A percentile compares a stretch with the other conserved stretches of the same genome.
phyloP scores from a whole-genome alignment of 2,888 invertebrate species.

The Pollenia amentaria region DNA sequence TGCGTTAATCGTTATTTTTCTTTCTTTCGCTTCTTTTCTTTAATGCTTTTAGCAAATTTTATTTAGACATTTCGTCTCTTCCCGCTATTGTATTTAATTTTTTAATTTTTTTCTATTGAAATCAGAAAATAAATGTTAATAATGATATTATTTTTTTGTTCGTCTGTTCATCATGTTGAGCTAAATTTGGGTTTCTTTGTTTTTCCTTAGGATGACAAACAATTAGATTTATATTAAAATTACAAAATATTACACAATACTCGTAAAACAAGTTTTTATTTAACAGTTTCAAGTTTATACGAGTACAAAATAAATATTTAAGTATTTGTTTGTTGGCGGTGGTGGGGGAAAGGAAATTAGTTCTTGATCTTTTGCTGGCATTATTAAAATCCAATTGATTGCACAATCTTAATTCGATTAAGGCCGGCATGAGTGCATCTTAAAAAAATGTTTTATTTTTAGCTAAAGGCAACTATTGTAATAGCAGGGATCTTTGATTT shows the following conservation, averaged over 20 bases:
- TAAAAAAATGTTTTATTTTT: background rate
- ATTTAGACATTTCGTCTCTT: background rate
- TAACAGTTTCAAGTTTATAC: constrained; percentile 2
- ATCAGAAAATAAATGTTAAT: constrained; percentile 35
- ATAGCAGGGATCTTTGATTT: background rate
- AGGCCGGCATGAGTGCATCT: background rate
- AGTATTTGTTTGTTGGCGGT: background rate
- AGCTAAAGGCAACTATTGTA: background rate
- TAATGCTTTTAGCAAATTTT: constrained; percentile 37
- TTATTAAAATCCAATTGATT: constrained; percentile 12
- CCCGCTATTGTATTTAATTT: background rate
- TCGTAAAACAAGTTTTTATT: background rate
- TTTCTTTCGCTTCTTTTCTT: constrained; percentile 6
- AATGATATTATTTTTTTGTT: constrained; percentile 29
- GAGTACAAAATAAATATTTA: constrained; percentile 3
- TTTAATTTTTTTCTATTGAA: background rate
- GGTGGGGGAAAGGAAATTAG: background rate
- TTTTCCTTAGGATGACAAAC: background rate
- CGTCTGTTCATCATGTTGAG: constrained; percentile 11
- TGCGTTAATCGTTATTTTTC: constrained; percentile 52
- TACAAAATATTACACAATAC: background rate
- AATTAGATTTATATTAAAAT: constrained; percentile 12
- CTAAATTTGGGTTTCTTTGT: background rate
- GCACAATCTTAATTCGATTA: constrained; percentile 4
- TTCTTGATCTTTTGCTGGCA: constrained; percentile 4